phyloP scores from a whole-genome alignment of 1,140 invertebrate genomes.

The Papilio aristodemus region DNA sequence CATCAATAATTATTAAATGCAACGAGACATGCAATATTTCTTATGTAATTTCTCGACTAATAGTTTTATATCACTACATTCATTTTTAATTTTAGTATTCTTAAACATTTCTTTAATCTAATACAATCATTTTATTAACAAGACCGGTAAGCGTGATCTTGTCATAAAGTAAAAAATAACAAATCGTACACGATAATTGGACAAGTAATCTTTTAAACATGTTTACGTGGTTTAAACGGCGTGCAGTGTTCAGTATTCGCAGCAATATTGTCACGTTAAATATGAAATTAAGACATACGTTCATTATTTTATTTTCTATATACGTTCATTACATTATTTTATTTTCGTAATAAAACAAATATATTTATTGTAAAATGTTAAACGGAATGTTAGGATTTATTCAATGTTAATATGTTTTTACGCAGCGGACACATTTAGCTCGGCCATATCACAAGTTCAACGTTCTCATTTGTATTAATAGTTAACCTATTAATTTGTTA shows the following conservation, averaged over 20 bases:
- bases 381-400: neutral
- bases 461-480: conserved; percentile 19
- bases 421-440: neutral
- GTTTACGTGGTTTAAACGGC: neutral
- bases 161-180: neutral
- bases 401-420: neutral
- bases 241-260: neutral
- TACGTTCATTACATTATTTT: too few relatives aligned
- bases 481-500: conserved; percentile 20
- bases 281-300: neutral
- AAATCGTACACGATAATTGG: neutral
- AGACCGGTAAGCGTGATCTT: neutral
- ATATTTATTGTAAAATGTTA: neutral
- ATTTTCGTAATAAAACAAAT: too few relatives aligned
- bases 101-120: neutral
- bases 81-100: neutral
- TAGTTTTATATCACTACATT: too few relatives aligned
- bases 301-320: too few relatives aligned
- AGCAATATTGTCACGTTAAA: neutral
- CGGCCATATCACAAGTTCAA: conserved; percentile 16
- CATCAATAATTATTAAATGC: too few relatives aligned
- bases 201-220: conserved; percentile 23
- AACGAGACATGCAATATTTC: neutral
- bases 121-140: neutral
- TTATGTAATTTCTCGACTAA: too few relatives aligned